Evolutionary conservation across 30 jellyfish, hydroid and myxozoan species (phyloP).

Genomic region (Pelagia noctiluca): DNA sequence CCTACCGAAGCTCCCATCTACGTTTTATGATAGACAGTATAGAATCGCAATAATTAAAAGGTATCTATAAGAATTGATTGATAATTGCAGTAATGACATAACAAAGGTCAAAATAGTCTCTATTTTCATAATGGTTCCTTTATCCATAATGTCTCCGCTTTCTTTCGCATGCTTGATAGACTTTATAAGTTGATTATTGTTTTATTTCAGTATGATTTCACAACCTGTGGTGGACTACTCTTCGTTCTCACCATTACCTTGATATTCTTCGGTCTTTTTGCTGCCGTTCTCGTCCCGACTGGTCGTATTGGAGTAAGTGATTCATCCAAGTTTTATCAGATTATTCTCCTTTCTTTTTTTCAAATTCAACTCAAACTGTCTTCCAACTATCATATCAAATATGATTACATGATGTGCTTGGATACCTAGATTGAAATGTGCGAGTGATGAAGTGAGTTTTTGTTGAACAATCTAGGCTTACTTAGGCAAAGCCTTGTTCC

Average conservation of each 20-base stretch:
- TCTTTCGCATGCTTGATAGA: neutral
- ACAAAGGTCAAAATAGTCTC: neutral
- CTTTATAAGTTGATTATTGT: neutral
- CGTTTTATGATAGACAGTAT: too few relatives aligned
- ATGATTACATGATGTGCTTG: too few relatives aligned
- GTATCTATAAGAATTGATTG: neutral
- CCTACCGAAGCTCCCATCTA: too few relatives aligned
- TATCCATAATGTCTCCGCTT: neutral
- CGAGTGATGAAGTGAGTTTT: too few relatives aligned
- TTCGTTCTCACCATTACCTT: constrained; percentile 60
- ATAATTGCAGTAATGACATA: neutral
- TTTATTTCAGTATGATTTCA: constrained; percentile 79
- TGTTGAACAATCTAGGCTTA: too few relatives aligned
- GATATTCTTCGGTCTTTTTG: constrained; percentile 81
- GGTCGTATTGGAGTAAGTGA: constrained; percentile 74
- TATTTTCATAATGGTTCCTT: neutral
- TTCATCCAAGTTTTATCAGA: neutral
- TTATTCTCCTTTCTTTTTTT: neutral
- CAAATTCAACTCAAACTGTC: neutral
- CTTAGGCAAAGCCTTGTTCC: too few relatives aligned
- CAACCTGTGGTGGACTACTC: constrained; percentile 85
- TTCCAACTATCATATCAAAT: too few relatives aligned
- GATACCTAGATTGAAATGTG: too few relatives aligned
- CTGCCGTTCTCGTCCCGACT: constrained; percentile 82
- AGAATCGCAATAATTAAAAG: neutral